Percentiles rank a stretch among this genome's conserved stretches.
These are phyloP conservation scores for Agrochola macilenta DNA, from an alignment of 2,888 invertebrate genomes.

Conservation along the genomic window DNA sequence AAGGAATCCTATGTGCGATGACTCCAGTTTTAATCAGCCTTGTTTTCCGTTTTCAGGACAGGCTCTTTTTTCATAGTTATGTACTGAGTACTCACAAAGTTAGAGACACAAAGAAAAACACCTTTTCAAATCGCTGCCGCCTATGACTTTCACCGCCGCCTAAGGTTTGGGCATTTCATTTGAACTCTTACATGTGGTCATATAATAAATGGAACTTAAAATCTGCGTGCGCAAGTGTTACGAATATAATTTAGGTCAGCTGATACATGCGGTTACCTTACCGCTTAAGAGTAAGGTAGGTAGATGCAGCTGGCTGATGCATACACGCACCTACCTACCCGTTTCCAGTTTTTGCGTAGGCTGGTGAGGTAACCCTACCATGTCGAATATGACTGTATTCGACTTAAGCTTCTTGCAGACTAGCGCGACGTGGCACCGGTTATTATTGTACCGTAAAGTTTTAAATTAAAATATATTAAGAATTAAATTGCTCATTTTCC, in stretches of 20 bases:
- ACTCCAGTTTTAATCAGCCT: background rate
- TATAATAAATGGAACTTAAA: constrained; percentile 48
- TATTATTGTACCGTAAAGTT: no score
- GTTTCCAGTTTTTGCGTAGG: background rate
- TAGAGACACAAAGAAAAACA: background rate
- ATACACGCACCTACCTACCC: background rate
- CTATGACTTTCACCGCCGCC: background rate
- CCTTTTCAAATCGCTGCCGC: constrained; percentile 21
- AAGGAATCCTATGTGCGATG: no score
- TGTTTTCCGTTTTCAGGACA: background rate
- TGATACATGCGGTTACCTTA: constrained; percentile 21
- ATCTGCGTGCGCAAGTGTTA: constrained; percentile 43
- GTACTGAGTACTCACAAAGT: background rate
- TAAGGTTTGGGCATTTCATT: constrained; percentile 44
- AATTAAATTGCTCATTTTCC: background rate
- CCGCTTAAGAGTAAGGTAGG: background rate
- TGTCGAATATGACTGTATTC: background rate
- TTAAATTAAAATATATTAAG: no score
- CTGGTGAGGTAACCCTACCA: background rate
- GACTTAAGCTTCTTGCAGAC: background rate
- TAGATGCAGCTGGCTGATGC: background rate
- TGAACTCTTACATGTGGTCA: constrained; percentile 54
- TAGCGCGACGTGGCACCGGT: no score
- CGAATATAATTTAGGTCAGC: constrained; percentile 55
- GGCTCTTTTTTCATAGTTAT: no score